phyloP scores from a whole-genome alignment of 2,888 invertebrate genomes.

The Aphodius granarius region DNA sequence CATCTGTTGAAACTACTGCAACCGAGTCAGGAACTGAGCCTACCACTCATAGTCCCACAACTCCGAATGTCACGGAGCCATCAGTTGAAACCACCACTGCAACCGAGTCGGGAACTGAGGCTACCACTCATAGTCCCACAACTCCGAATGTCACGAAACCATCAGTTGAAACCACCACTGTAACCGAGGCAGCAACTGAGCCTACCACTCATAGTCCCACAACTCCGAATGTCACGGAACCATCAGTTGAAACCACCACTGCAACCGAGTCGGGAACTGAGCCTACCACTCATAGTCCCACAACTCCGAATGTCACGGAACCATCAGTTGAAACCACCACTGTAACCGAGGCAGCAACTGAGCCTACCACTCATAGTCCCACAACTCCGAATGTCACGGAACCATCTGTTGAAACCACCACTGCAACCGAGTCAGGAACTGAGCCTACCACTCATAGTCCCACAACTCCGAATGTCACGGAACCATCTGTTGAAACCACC shows the following conservation, averaged over 20 bases:
- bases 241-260: background rate
- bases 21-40: background rate
- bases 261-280: background rate
- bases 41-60: background rate
- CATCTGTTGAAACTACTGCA: background rate
- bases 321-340: background rate
- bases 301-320: background rate
- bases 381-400: background rate
- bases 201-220: background rate
- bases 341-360: background rate
- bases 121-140: background rate
- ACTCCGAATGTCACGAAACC: background rate
- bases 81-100: background rate
- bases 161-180: background rate
- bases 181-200: background rate
- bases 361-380: background rate
- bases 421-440: background rate
- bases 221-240: background rate
- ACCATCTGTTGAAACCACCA: background rate
- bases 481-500: background rate
- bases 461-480: background rate
- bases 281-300: background rate
- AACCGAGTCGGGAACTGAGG: background rate
- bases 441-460: background rate
- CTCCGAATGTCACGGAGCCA: background rate